These are phyloP conservation scores for Seira ritae DNA, from an alignment of 2,888 invertebrate genomes.

Conservation along the genomic window DNA sequence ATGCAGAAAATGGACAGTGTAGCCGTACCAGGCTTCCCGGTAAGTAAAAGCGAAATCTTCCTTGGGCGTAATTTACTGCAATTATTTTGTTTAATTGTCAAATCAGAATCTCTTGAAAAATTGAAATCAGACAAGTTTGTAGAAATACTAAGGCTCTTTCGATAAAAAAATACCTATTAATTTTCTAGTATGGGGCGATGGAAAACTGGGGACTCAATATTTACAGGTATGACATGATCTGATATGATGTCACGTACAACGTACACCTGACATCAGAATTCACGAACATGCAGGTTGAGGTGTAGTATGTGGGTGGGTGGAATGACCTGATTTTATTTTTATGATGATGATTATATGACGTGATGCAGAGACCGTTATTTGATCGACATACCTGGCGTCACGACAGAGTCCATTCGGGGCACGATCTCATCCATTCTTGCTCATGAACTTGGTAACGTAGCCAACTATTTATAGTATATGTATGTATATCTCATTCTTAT, in stretches of 20 bases:
- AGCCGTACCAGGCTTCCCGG: conserved; percentile 63
- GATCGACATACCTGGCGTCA: conserved; percentile 64
- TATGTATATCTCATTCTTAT: too few relatives aligned
- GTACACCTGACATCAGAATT: too few relatives aligned
- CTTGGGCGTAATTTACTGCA: too few relatives aligned
- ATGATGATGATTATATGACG: background rate
- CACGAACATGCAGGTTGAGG: too few relatives aligned
- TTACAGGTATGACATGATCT: conserved; percentile 58
- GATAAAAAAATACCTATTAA: too few relatives aligned
- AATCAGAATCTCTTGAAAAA: too few relatives aligned
- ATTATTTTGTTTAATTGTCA: too few relatives aligned
- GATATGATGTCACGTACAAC: too few relatives aligned
- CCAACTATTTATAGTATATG: conserved; percentile 75
- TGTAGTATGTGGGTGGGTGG: too few relatives aligned
- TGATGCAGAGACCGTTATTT: conserved; percentile 64
- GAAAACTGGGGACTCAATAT: conserved; percentile 67
- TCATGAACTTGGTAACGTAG: conserved; percentile 76
- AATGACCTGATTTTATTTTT: background rate
- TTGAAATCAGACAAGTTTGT: too few relatives aligned
- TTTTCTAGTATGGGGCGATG: conserved; percentile 45
- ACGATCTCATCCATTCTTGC: conserved; percentile 60
- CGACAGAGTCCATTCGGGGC: conserved; percentile 49
- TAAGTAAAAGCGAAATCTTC: conserved; percentile 8
- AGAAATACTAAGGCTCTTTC: too few relatives aligned
- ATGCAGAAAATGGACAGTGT: conserved; percentile 71